phyloP scores from a whole-genome alignment of 2,113 vertebrate species.

The Gulo gulo region DNA sequence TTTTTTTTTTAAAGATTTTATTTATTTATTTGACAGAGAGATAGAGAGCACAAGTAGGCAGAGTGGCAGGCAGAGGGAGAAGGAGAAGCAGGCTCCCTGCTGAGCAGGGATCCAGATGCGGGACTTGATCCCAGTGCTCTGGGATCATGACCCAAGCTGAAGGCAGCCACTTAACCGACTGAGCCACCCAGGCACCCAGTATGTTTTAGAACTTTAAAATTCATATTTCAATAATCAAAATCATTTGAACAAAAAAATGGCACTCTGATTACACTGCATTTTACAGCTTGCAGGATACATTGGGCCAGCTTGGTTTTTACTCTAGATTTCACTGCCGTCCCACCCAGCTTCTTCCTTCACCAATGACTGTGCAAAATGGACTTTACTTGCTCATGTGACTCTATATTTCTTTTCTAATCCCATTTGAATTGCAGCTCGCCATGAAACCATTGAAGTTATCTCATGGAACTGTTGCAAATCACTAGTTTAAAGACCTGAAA shows the following conservation, averaged over 20 bases:
- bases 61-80: too few relatives aligned
- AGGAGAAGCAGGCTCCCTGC: too few relatives aligned
- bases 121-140: too few relatives aligned
- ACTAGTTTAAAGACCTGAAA: background rate
- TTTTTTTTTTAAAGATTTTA: background rate
- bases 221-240: background rate
- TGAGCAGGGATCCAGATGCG: too few relatives aligned
- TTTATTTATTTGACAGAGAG: too few relatives aligned
- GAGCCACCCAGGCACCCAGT: too few relatives aligned
- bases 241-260: background rate
- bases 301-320: background rate
- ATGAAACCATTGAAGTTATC: background rate
- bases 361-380: background rate
- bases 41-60: too few relatives aligned
- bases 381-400: background rate
- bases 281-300: background rate
- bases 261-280: background rate
- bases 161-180: too few relatives aligned
- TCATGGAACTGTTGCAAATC: background rate
- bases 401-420: background rate
- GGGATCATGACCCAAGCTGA: too few relatives aligned
- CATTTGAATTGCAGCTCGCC: background rate
- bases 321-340: background rate
- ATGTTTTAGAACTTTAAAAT: background rate
- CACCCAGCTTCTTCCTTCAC: background rate